phyloP scores from a whole-genome alignment of 2,888 invertebrate genomes.

The Limenitis camilla region DNA sequence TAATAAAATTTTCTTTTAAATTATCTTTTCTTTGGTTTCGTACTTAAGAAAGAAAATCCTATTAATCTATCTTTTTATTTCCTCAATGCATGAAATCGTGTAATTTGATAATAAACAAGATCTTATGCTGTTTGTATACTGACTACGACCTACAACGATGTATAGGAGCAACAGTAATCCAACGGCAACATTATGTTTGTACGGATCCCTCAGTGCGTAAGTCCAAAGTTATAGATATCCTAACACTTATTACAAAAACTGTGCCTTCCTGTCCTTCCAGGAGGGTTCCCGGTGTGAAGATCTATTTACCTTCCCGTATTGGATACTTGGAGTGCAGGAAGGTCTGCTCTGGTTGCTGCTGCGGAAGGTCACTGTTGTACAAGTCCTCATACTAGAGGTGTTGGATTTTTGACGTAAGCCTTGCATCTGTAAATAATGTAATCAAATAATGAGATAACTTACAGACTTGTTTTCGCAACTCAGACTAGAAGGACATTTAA shows the following conservation, averaged over 20 bases:
- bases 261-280: conserved; percentile 45
- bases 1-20: no score
- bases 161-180: neutral
- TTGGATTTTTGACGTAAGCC: conserved; percentile 68
- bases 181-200: neutral
- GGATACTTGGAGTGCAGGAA: conserved; percentile 30
- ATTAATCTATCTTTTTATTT: no score
- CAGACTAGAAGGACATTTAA: neutral
- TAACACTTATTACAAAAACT: conserved; percentile 40
- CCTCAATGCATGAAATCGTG: no score
- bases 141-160: no score
- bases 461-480: neutral
- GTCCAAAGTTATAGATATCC: neutral
- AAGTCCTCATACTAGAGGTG: conserved; percentile 62
- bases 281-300: conserved; percentile 40
- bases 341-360: conserved; percentile 51
- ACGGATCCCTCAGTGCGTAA: neutral
- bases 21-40: no score
- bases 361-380: conserved; percentile 56
- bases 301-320: conserved; percentile 38
- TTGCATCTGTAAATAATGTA: conserved; percentile 52
- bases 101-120: no score
- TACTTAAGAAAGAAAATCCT: no score
- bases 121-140: no score
- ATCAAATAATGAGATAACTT: neutral